These are phyloP conservation scores for Melanotaenia parkinsoni DNA, from an alignment of 2,797 vertebrate species.

Conservation along the genomic window DNA sequence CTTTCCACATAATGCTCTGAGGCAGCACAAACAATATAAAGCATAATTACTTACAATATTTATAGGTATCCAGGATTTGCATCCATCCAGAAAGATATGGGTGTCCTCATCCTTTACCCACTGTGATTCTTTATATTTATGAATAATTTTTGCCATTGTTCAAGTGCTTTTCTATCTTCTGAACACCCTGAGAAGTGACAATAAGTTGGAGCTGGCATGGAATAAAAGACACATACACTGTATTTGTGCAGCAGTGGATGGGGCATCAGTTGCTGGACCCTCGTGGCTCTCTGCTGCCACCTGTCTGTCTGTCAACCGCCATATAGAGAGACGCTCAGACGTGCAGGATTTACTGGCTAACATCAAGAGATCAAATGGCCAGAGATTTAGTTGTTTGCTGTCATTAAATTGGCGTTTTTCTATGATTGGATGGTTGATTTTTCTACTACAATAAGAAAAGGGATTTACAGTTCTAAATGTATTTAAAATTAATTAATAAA, in stretches of 20 bases:
- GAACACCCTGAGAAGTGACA: conserved; percentile 57
- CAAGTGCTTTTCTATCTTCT: conserved; percentile 36
- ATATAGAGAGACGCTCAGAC: conserved; percentile 5
- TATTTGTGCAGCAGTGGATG: conserved; percentile 65
- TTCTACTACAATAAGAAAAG: neutral
- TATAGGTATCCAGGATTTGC: conserved; percentile 17
- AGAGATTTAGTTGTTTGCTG: conserved; percentile 1
- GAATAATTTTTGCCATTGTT: conserved; percentile 25
- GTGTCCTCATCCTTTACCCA: conserved; percentile 9
- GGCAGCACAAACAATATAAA: conserved; percentile 18
- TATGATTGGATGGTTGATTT: neutral
- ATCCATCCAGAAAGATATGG: neutral
- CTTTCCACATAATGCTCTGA: neutral
- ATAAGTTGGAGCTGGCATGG: conserved; percentile 58
- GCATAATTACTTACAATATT: conserved; percentile 52
- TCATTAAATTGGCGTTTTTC: neutral
- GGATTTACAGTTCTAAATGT: neutral
- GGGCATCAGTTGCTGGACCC: conserved; percentile 36
- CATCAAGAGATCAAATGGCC: neutral
- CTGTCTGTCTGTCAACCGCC: conserved; percentile 85
- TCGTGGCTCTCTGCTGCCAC: conserved; percentile 94
- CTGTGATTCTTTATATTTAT: neutral
- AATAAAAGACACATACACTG: conserved; percentile 70
- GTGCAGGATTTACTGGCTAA: conserved; percentile 71
- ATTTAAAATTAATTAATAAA: conserved; percentile 6